phyloP scores from a whole-genome alignment of 2,888 invertebrate species.

The Autographa gamma region DNA sequence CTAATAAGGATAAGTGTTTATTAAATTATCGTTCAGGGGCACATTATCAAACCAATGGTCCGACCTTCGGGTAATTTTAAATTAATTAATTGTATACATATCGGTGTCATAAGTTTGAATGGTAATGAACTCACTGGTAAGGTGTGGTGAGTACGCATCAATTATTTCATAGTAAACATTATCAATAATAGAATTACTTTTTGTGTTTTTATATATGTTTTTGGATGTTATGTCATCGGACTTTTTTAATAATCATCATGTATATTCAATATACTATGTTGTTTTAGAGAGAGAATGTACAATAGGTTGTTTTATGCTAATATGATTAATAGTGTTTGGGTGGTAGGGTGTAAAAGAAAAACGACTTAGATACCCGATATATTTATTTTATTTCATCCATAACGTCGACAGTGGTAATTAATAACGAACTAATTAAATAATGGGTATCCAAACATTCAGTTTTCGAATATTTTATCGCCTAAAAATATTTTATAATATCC shows the following conservation, averaged over 20 bases:
- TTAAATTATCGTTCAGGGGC: conserved; percentile 26
- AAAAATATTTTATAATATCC: conserved; percentile 67
- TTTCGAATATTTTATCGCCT: conserved; percentile 73
- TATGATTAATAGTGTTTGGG: no score
- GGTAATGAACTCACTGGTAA: conserved; percentile 11
- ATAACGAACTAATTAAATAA: conserved; percentile 80
- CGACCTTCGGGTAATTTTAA: conserved; percentile 2
- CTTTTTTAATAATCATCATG: no score
- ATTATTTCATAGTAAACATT: background rate
- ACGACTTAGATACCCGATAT: conserved; percentile 75
- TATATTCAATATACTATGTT: no score
- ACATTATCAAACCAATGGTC: background rate
- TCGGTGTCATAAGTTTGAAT: conserved; percentile 16
- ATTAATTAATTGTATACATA: conserved; percentile 26
- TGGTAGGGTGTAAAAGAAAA: conserved; percentile 55
- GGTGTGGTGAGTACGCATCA: conserved; percentile 18
- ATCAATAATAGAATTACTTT: background rate
- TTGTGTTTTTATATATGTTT: no score
- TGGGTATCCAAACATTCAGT: conserved; percentile 79
- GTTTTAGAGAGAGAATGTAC: no score
- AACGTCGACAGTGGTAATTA: conserved; percentile 78
- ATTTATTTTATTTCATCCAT: conserved; percentile 79
- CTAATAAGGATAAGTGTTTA: conserved; percentile 16
- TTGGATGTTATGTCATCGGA: no score
- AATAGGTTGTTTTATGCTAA: no score